Evolutionary conservation across 2,113 vertebrate genomes (phyloP).

Genomic region (Albula goreensis): DNA sequence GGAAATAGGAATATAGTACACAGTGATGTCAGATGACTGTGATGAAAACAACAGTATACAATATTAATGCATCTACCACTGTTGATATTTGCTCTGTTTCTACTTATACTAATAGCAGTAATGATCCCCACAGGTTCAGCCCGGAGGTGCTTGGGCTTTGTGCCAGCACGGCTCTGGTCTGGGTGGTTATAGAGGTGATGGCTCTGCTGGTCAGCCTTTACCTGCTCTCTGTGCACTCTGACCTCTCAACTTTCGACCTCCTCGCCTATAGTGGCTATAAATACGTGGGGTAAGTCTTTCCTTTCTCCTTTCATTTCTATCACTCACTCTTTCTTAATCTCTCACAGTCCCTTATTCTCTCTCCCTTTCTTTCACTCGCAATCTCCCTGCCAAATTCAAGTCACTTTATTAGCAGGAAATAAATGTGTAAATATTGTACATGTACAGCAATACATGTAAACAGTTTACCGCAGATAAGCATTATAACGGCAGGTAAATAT

Average conservation of each 20-base stretch:
- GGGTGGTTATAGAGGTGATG: conserved; percentile 85
- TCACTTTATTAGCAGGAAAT: no score
- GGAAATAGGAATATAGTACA: no score
- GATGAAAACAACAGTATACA: no score
- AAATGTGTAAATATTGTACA: not conserved
- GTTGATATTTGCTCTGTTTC: no score
- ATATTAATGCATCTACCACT: no score
- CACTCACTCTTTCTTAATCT: not conserved
- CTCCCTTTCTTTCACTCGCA: no score
- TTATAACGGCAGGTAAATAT: no score
- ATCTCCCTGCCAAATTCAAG: no score
- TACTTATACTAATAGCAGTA: no score
- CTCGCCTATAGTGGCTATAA: conserved; percentile 88
- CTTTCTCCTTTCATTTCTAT: not conserved
- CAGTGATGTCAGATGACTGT: no score
- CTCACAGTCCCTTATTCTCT: not conserved
- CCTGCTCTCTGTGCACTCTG: conserved; percentile 77
- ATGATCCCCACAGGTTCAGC: conserved; percentile 73
- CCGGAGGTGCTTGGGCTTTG: conserved; percentile 85
- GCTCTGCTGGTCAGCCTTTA: conserved; percentile 81
- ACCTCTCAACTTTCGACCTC: conserved; percentile 83
- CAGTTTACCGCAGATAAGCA: not conserved
- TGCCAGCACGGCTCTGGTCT: conserved; percentile 84
- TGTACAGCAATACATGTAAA: not conserved
- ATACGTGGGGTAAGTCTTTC: conserved; percentile 80